A percentile compares a stretch with the other conserved stretches of the same genome.
phyloP scores from a whole-genome alignment of 2,113 vertebrate species.

The Caranx melampygus region DNA sequence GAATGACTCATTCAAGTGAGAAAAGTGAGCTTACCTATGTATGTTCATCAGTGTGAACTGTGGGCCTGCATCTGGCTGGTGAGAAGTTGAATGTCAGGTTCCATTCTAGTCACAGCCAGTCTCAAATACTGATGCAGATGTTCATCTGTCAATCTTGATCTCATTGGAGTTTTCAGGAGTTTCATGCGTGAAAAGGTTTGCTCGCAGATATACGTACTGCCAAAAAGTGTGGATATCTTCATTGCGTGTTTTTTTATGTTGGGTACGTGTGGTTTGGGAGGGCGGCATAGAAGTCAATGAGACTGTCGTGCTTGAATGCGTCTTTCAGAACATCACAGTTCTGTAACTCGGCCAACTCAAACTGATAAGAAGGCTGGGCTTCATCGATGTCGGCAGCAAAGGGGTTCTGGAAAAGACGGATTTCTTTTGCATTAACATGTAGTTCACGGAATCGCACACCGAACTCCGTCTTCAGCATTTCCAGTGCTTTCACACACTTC shows the following conservation, averaged over 20 bases:
- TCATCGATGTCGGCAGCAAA: no score
- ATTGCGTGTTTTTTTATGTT: not conserved
- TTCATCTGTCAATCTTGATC: conserved; percentile 40
- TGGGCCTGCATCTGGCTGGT: conserved; percentile 40
- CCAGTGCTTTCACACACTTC: no score
- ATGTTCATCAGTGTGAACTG: conserved; percentile 33
- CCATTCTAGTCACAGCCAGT: conserved; percentile 41
- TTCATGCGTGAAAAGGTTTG: conserved; percentile 35
- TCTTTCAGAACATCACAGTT: no score
- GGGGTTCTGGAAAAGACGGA: no score
- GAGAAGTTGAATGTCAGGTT: conserved; percentile 35
- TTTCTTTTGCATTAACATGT: no score
- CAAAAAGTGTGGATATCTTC: conserved; percentile 37
- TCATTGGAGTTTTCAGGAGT: conserved; percentile 22
- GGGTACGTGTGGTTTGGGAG: no score
- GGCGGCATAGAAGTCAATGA: no score
- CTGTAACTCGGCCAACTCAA: no score
- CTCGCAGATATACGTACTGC: conserved; percentile 27
- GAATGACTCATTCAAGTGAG: conserved; percentile 30
- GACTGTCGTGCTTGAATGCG: no score
- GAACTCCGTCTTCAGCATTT: no score
- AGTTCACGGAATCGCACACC: no score
- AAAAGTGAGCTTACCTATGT: conserved; percentile 37
- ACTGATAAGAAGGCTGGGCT: no score
- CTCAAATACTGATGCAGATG: conserved; percentile 35